These are phyloP conservation scores for Heliangelus exortis DNA, from an alignment of 2,797 vertebrate genomes.

Conservation along the genomic window DNA sequence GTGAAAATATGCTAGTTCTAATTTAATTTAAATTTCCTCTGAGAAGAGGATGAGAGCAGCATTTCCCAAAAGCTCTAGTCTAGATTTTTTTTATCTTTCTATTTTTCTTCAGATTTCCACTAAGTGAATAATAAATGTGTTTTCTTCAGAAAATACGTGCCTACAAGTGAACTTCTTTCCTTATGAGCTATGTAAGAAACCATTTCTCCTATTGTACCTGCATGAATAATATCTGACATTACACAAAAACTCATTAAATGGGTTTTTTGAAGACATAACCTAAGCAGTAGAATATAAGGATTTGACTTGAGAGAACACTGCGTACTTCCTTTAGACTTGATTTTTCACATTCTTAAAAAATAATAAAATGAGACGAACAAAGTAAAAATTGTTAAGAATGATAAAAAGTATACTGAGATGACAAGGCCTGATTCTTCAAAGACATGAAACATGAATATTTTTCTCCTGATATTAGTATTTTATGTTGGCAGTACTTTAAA, in stretches of 20 bases:
- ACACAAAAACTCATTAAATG: conserved; percentile 31
- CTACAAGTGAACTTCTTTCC: conserved; percentile 39
- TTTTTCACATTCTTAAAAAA: background rate
- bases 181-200: conserved; percentile 21
- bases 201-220: conserved; percentile 38
- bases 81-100: background rate
- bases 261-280: background rate
- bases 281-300: conserved; percentile 2
- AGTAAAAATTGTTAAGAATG: background rate
- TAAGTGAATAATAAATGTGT: conserved; percentile 61
- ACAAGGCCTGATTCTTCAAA: background rate
- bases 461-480: conserved; percentile 1
- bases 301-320: conserved; percentile 15
- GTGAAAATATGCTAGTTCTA: conserved; percentile 19
- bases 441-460: background rate
- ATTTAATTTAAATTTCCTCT: conserved; percentile 52
- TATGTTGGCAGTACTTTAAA: background rate
- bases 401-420: background rate
- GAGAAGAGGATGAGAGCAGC: background rate
- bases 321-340: background rate
- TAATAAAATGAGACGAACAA: background rate
- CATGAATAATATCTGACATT: conserved; percentile 46
- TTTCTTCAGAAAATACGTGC: conserved; percentile 56
- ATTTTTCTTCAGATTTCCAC: conserved; percentile 42
- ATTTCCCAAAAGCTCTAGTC: conserved; percentile 11